Percentiles rank a stretch among this genome's conserved stretches.
phyloP scores from a whole-genome alignment of 2,888 invertebrate genomes.

The Limnephilus marmoratus region DNA sequence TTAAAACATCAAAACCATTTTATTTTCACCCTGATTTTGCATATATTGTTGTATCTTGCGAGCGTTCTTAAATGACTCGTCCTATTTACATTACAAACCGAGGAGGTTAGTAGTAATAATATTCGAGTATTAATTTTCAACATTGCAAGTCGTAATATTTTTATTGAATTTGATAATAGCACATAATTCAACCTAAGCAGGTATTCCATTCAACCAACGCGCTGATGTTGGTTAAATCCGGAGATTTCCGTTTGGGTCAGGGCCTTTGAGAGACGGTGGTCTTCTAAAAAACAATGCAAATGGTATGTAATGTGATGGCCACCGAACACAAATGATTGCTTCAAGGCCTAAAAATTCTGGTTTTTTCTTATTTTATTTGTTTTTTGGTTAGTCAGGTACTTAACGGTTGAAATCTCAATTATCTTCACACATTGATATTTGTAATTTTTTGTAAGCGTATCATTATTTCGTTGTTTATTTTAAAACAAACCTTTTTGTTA shows the following conservation, averaged over 20 bases:
- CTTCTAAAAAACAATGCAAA: conserved; percentile 5
- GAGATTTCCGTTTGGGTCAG: conserved; percentile 36
- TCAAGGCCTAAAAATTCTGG: background rate
- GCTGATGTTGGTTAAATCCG: background rate
- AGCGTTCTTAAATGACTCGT: background rate
- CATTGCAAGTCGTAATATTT: background rate
- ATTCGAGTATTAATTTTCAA: background rate
- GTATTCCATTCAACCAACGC: conserved; percentile 31
- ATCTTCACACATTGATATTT: background rate
- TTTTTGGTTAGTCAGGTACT: background rate
- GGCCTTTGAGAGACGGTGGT: conserved; percentile 8
- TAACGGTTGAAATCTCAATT: background rate
- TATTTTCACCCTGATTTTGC: too few relatives aligned
- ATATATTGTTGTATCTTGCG: too few relatives aligned
- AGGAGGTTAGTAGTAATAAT: background rate
- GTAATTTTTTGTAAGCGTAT: background rate
- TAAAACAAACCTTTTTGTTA: background rate
- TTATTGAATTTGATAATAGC: background rate
- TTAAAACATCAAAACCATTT: too few relatives aligned
- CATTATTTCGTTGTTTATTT: background rate
- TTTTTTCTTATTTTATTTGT: background rate
- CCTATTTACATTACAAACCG: background rate
- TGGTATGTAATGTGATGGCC: background rate
- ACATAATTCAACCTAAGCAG: background rate
- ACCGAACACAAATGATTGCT: background rate